These are phyloP conservation scores for Podarcis muralis DNA, from an alignment of 2,113 vertebrate genomes.

Conservation along the genomic window DNA sequence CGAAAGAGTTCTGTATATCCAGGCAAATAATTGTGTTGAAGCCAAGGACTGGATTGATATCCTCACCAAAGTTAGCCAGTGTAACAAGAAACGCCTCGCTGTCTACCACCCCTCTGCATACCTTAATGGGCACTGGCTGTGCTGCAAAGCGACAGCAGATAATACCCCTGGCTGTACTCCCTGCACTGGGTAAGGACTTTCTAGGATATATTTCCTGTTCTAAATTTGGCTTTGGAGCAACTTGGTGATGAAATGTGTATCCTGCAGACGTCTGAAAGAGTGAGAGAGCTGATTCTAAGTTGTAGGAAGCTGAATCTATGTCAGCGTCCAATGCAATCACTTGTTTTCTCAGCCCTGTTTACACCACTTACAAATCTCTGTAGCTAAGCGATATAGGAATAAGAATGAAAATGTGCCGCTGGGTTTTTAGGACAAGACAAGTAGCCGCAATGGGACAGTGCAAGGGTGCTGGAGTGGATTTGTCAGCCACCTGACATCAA, in stretches of 20 bases:
- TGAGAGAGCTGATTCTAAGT: background rate
- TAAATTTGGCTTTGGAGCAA: background rate
- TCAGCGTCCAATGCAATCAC: background rate
- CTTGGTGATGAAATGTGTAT: background rate
- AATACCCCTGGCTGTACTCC: conserved; percentile 88
- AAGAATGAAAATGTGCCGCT: background rate
- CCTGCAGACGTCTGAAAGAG: background rate
- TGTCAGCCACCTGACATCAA: no score
- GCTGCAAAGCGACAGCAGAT: conserved; percentile 90
- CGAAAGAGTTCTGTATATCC: conserved; percentile 95
- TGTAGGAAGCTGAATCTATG: fast-evolving
- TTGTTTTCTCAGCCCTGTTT: background rate
- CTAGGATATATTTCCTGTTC: fast-evolving
- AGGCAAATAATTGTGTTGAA: conserved; percentile 98
- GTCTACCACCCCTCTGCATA: conserved; percentile 96
- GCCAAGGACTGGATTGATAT: conserved; percentile 97
- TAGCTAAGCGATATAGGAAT: no score
- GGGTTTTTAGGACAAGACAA: background rate
- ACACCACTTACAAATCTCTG: no score
- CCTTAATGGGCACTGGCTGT: conserved; percentile 97
- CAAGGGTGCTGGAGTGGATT: no score
- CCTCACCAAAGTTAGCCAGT: conserved; percentile 97
- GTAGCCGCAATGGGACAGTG: background rate
- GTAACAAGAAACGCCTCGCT: conserved; percentile 94
- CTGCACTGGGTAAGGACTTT: conserved; percentile 88